Conservation (phyloP, 2,888 invertebrate genomes). For the Tipula confusa region DNA sequence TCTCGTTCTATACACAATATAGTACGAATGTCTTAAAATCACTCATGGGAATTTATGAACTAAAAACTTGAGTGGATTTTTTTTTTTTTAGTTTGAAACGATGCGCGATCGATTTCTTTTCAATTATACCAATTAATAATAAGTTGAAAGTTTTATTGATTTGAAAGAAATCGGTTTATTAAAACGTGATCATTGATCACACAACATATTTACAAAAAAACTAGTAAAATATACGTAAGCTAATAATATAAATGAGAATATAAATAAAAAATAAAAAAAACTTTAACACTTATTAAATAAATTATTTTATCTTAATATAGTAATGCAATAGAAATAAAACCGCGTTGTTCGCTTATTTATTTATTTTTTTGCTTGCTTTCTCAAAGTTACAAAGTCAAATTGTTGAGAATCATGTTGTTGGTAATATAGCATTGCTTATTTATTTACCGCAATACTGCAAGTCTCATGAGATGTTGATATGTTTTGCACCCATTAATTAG, state of each 20-base stretch:
- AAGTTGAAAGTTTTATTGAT: constrained; percentile 25
- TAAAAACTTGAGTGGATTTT: background rate
- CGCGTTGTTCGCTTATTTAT: background rate
- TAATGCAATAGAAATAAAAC: background rate
- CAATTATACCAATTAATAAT: constrained; percentile 16
- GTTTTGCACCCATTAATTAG: constrained; percentile 42
- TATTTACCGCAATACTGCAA: background rate
- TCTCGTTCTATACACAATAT: background rate
- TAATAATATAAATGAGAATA: background rate
- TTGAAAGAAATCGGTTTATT: constrained; percentile 20
- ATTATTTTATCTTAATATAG: constrained; percentile 3
- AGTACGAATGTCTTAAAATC: background rate
- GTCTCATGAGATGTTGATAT: constrained; percentile 35
- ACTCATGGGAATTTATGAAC: background rate
- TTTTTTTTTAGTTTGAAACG: background rate
- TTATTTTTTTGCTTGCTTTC: background rate
- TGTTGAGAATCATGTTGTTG: background rate
- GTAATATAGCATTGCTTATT: background rate
- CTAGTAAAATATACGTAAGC: background rate
- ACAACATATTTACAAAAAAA: background rate
- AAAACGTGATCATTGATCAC: background rate
- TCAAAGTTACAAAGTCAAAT: background rate
- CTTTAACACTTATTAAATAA: background rate
- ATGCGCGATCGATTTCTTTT: constrained; percentile 12
- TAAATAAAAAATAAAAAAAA: background rate